Base-by-base conservation (phyloP, 2,888 invertebrate species). In the Agriopis marginaria region DNA sequence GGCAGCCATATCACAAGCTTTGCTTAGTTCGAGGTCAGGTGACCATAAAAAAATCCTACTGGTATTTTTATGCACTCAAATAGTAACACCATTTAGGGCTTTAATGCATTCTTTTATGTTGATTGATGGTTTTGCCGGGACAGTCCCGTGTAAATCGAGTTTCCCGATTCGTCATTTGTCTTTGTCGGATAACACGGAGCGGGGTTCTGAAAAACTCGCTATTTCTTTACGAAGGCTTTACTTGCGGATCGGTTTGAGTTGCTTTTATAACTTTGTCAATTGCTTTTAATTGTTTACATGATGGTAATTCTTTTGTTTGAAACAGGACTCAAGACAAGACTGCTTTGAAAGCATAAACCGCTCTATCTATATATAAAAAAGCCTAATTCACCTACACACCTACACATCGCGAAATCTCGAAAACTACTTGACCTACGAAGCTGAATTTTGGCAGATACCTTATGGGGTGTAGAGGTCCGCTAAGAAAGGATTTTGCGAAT, bases 71-170 rank as follows among this genome's bases (percentile, higher is more conserved):
- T 61, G n/a, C 42, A 60, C 63, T 59, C 63, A 63, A 56, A 10
- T 55, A 49, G 60, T 45, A 61, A 50, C 64, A 65, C 70, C 74
- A 75, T 73, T 81, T 73, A 70, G 63, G 66, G 61, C 72, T 80
- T 81, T 82, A 83, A 84, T 84, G 84, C 84, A 86, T 85, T 85
- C 77, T 79, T 82, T 75, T 77, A 76, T 72, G 77, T 79, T 85
- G 85, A 85, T 84, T 80, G 84, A 85, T 83, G 82, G 76, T 64
- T 71, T 75, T 70, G 67, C 74, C 70, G 65, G 50, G 61, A 73
- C 63, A 70, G 72, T 75, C 74, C 73, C 63, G 64, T 70, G 74
- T 71, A 71, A 76, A 79, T 74, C 74, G 75, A 72, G 70, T 74
- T 71, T 72, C 75, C 76, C 78, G 77, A 75, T 82, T 81, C 74